Evolutionary conservation across 2,113 vertebrate genomes (phyloP), one percentile per base, ranked within the genome.

Genomic region (Nannobrachium achirus): DNA sequence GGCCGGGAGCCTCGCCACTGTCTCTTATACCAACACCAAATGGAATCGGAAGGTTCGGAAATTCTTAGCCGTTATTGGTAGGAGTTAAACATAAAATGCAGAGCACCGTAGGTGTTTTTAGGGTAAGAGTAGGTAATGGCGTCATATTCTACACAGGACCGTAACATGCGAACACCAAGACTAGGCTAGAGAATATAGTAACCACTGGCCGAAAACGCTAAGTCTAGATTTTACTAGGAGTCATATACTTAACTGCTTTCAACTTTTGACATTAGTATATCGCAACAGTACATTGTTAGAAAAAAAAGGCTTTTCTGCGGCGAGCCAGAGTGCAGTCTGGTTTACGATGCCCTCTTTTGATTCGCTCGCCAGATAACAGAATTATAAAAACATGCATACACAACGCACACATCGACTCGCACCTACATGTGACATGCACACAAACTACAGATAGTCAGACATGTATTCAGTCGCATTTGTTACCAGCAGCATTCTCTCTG

Each of bases 221-320:
- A 63, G 76, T 84, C 66, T 80, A 88, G 76, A 81, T 40, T 83
- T 33, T 75, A 58, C 74, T 70, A 78, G 80, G 77, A 89, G 83
- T 87, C 81, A 81, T 74, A 81, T 73, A 76, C 82, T 76, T 76
- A 82, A 86, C 79, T 75, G 78, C 81, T 83, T 88, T 85, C 84
- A 89, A 88, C 70, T 70, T 85, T 89, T 79, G 83, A 89, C 80
- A 81, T 88, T 89, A 86, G 85, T 85, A 84, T 87, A 82, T 85
- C 38, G 66, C 82, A 79, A 63, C 76, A 82, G 76, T 78, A 82
- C 81, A 73, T 79, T 78, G 73, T 85, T 85, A 73, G 78, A 79
- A 81, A 81, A 45, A 46, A 86, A 66, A 80, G 75, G 66, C 84
- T 84, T 57, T 73, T 76, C 65, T 67, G 79, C 62, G 44, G 84